These are phyloP conservation scores for Phengaris alcon DNA, from an alignment of 2,888 invertebrate genomes.

Conservation along the genomic window DNA sequence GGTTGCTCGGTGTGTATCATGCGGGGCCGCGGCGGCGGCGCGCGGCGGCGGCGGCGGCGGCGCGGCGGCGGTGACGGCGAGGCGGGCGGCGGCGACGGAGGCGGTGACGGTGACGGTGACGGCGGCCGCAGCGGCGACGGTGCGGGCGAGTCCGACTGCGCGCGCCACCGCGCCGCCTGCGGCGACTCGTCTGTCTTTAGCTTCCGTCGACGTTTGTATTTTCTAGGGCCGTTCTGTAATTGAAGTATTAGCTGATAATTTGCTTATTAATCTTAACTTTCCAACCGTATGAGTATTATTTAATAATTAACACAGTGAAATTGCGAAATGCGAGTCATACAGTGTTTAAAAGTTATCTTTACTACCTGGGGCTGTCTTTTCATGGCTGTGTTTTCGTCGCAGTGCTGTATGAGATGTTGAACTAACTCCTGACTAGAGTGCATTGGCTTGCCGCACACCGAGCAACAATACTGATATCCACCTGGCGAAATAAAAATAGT, in stretches of 20 bases:
- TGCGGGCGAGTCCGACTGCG: slow-evolving; percentile 35
- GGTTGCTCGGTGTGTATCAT: slow-evolving; percentile 88
- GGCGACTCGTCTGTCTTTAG: slow-evolving; percentile 70
- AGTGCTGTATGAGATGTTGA: slow-evolving; percentile 90
- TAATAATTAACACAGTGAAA: no score
- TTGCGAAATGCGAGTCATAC: no score
- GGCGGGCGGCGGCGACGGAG: slow-evolving; percentile 37
- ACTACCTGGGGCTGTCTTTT: slow-evolving; percentile 85
- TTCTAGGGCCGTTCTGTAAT: slow-evolving; percentile 83
- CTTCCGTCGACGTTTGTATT: slow-evolving; percentile 89
- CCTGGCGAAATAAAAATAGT: slow-evolving; percentile 44
- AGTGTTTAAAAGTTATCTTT: neutral
- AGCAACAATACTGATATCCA: slow-evolving; percentile 84
- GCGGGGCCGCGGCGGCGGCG: slow-evolving; percentile 79
- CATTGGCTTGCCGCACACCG: slow-evolving; percentile 86
- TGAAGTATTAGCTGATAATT: neutral
- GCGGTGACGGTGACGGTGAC: slow-evolving; percentile 81
- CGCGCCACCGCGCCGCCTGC: slow-evolving; percentile 46
- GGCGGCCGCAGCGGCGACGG: slow-evolving; percentile 53
- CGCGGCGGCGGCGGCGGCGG: slow-evolving; percentile 52
- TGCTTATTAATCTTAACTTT: no score
- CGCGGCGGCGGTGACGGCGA: slow-evolving; percentile 39
- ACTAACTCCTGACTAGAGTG: slow-evolving; percentile 87
- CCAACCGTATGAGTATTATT: no score
- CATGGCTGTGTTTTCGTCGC: slow-evolving; percentile 90